Conservation (phyloP, 2,888 invertebrate species). For the Palloptera scutellata region DNA sequence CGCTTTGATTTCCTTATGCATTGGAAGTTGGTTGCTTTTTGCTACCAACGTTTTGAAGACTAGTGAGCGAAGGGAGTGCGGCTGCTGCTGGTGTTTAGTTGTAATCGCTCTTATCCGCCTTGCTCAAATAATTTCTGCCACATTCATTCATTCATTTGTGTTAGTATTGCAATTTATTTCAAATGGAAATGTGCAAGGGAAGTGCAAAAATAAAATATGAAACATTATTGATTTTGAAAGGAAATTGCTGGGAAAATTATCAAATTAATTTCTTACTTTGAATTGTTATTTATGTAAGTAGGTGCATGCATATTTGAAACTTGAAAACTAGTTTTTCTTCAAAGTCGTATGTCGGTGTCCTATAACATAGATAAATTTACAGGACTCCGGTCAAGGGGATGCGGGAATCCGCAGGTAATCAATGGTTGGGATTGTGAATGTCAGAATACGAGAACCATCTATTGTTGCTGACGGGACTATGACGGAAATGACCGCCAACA, state of each 20-base stretch:
- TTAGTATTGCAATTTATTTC: slow-evolving; percentile 18
- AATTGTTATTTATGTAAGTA: no score
- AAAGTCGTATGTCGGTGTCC: no score
- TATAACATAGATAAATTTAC: no score
- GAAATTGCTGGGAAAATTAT: slow-evolving; percentile 24
- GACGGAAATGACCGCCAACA: no score
- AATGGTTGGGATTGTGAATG: no score
- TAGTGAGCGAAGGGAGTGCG: not conserved
- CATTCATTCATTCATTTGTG: slow-evolving; percentile 22
- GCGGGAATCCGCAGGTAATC: no score
- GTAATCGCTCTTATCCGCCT: not conserved
- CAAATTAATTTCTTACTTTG: not conserved
- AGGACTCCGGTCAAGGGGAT: no score
- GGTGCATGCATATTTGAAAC: no score
- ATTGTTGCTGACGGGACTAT: no score
- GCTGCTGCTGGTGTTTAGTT: not conserved
- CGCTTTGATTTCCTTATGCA: slow-evolving; percentile 6
- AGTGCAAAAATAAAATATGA: not conserved
- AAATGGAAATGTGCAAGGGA: not conserved
- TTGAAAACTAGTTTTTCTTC: no score
- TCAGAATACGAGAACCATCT: no score
- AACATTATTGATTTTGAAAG: not conserved
- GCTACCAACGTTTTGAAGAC: not conserved
- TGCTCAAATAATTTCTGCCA: slow-evolving; percentile 8
- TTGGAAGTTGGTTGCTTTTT: slow-evolving; percentile 10